phyloP scores from a whole-genome alignment of 2,888 invertebrate species.

The Leptopilina syphax region DNA sequence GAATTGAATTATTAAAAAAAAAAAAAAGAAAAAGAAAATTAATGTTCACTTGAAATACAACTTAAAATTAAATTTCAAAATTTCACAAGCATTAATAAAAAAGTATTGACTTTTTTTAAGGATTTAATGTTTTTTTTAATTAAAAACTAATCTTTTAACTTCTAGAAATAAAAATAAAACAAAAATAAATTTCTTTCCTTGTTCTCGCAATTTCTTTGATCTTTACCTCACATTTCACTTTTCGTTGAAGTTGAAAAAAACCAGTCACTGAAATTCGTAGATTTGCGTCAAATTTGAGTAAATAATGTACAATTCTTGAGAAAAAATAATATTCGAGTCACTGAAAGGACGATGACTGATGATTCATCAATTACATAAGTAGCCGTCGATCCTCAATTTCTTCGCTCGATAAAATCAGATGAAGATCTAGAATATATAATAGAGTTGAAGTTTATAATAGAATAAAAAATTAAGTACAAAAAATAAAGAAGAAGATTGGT shows the following conservation, averaged over 20 bases:
- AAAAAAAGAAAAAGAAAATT: no score
- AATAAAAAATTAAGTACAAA: neutral
- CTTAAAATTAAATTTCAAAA: no score
- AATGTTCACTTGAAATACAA: no score
- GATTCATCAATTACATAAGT: conserved; percentile 10
- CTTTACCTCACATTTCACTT: no score
- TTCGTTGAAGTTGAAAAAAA: no score
- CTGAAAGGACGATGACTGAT: conserved; percentile 8
- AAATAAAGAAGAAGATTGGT: no score
- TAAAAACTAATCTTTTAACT: neutral
- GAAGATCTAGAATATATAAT: conserved; percentile 6
- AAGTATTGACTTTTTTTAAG: no score
- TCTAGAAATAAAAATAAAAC: neutral
- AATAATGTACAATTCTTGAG: neutral
- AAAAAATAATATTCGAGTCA: neutral
- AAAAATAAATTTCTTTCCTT: neutral
- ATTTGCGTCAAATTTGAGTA: neutral
- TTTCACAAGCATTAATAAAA: no score
- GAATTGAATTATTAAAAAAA: no score
- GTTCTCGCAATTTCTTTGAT: no score
- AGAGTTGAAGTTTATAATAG: neutral
- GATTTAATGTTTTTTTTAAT: no score
- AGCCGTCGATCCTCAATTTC: neutral
- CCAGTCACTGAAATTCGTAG: neutral
- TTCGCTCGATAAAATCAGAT: conserved; percentile 12